phyloP scores from a whole-genome alignment of 2,113 vertebrate genomes.

The Haliaeetus leucogaster region DNA sequence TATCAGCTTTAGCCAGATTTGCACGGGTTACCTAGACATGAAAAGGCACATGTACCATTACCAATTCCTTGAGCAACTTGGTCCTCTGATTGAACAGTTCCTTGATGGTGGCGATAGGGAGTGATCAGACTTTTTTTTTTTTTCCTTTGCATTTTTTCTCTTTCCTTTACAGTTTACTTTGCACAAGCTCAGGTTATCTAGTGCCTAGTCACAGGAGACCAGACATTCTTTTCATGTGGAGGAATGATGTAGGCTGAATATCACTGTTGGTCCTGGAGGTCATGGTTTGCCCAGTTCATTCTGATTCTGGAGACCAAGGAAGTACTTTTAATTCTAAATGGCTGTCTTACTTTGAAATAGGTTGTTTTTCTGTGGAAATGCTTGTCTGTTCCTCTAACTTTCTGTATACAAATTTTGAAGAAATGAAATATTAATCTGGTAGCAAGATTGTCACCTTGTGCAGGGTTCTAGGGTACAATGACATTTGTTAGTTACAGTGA shows the following conservation, averaged over 20 bases:
- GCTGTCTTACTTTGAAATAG: not conserved
- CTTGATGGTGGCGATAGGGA: not conserved
- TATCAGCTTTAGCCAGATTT: constrained; percentile 15
- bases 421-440: not conserved
- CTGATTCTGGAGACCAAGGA: not conserved
- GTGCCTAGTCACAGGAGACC: not conserved
- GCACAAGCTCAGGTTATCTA: not conserved
- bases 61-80: not conserved
- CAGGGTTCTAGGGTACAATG: not conserved
- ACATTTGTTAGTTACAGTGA: too few species aligned
- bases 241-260: not conserved
- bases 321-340: not conserved
- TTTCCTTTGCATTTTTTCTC: not conserved
- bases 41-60: not conserved
- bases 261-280: not conserved
- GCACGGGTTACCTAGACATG: not conserved
- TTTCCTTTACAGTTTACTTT: not conserved
- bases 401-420: not conserved
- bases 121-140: not conserved
- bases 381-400: not conserved
- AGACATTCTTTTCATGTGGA: not conserved
- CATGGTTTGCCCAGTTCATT: not conserved
- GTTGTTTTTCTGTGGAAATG: not conserved
- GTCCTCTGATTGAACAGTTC: not conserved
- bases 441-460: not conserved